phyloP scores from a whole-genome alignment of 2,797 vertebrate species.

The Catamblyrhynchus diadema region DNA sequence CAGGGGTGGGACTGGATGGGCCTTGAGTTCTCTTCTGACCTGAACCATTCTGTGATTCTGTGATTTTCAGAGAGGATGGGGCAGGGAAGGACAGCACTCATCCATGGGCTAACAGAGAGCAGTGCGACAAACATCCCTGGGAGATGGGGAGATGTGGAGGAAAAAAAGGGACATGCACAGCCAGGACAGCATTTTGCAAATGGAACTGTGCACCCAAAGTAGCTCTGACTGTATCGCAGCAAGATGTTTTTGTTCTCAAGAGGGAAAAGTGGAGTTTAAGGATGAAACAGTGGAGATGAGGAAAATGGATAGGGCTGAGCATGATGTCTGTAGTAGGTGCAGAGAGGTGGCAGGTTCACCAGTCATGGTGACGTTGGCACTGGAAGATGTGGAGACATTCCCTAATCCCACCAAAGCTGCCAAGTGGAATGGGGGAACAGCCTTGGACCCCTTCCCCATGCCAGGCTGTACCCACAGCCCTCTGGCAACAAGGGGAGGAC shows the following conservation, averaged over 20 bases:
- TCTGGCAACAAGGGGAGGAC: neutral
- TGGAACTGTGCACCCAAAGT: rapidly evolving
- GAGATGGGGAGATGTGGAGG: neutral
- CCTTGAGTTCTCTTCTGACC: neutral
- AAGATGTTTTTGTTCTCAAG: neutral
- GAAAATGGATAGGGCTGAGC: neutral
- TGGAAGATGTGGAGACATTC: neutral
- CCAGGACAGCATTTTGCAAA: neutral
- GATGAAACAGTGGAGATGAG: neutral
- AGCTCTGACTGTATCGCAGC: neutral
- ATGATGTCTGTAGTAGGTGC: neutral
- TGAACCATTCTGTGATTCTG: neutral
- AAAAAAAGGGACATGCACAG: neutral
- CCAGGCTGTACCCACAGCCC: rapidly evolving
- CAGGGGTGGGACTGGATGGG: neutral
- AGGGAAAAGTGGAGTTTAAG: neutral
- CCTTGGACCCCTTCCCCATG: rapidly evolving
- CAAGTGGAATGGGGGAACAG: rapidly evolving
- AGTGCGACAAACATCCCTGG: neutral
- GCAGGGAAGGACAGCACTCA: neutral
- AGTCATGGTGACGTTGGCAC: rapidly evolving
- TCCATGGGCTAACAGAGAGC: rapidly evolving
- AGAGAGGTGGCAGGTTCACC: neutral
- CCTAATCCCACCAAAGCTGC: neutral
- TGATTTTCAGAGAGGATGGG: neutral